A percentile compares a stretch with the other conserved stretches of the same genome.
Evolutionary conservation across 2,797 vertebrate genomes (phyloP).

Genomic region (Sebastes iracundus): DNA sequence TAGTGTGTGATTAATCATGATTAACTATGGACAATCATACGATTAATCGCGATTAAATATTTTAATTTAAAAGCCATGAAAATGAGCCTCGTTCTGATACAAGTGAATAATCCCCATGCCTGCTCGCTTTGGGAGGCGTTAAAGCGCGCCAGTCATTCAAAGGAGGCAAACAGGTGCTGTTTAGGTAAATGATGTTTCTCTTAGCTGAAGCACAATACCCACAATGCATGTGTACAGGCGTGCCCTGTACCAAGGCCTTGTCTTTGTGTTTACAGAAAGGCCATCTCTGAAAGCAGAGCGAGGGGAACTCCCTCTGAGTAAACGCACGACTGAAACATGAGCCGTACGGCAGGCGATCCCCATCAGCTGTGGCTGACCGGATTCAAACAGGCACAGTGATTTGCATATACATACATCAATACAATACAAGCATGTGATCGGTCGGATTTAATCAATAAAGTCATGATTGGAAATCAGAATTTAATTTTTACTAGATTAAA

Average conservation of each 20-base stretch:
- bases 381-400: conserved; percentile 1
- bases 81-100: neutral
- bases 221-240: conserved; percentile 17
- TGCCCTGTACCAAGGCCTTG: neutral
- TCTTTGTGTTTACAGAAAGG: conserved; percentile 41
- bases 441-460: neutral
- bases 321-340: conserved; percentile 47
- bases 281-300: conserved; percentile 30
- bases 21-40: too few species aligned
- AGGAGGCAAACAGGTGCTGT: conserved; percentile 30
- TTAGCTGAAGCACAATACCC: conserved; percentile 1
- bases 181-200: conserved; percentile 15
- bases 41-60: too few species aligned
- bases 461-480: neutral
- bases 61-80: neutral
- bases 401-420: neutral
- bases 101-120: neutral
- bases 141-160: neutral
- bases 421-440: neutral
- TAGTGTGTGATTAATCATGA: too few species aligned
- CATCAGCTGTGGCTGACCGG: neutral
- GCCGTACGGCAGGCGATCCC: neutral
- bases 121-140: neutral
- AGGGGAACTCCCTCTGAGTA: conserved; percentile 59
- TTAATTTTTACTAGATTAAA: neutral